phyloP scores from a whole-genome alignment of 2,113 vertebrate genomes.

The Piprites chloris region DNA sequence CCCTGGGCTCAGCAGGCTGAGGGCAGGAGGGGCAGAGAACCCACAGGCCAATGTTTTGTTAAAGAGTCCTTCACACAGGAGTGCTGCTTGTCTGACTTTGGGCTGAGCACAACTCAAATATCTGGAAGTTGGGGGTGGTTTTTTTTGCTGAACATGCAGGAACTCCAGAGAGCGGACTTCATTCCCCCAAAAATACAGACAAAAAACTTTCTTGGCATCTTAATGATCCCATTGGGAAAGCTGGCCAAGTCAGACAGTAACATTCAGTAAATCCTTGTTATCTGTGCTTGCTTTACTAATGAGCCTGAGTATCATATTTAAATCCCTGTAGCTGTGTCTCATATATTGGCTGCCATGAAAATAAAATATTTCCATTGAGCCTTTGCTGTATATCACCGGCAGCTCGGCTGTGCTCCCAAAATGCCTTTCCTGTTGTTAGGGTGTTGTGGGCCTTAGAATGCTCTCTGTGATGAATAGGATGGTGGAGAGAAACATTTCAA shows the following conservation, averaged over 20 bases:
- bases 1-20: rapidly evolving
- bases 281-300: conserved; percentile 47
- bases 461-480: neutral
- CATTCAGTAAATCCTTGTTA: conserved; percentile 40
- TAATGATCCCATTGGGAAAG: conserved; percentile 11
- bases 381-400: neutral
- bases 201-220: neutral
- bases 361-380: neutral
- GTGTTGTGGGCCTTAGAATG: neutral
- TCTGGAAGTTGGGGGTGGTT: neutral
- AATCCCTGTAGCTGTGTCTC: conserved; percentile 27
- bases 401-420: neutral
- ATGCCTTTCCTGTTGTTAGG: neutral
- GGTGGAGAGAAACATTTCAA: conserved; percentile 15
- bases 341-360: neutral
- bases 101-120: neutral
- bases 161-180: neutral
- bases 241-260: conserved; percentile 3
- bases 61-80: neutral
- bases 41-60: too few species aligned
- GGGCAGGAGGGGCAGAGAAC: neutral
- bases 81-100: neutral
- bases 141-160: neutral
- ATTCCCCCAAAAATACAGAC: neutral
- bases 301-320: conserved; percentile 23